phyloP scores from a whole-genome alignment of 2,113 vertebrate genomes.

The Bos indicus region DNA sequence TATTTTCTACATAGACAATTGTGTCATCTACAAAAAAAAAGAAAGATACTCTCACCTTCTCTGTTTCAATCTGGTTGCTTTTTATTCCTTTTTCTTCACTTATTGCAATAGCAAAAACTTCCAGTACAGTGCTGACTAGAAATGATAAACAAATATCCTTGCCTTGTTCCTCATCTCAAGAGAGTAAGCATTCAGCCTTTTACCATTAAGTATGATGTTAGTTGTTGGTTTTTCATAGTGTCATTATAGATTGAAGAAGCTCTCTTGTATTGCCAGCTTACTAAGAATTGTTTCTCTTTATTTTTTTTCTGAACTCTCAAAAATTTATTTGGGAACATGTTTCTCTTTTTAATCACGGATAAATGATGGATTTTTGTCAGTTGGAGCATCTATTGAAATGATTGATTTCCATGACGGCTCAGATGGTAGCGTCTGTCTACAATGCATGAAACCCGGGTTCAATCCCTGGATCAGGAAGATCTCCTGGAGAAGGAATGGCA shows the following conservation, averaged over 20 bases:
- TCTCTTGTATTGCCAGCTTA: background rate
- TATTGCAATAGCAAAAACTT: background rate
- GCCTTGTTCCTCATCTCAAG: background rate
- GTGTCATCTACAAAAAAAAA: background rate
- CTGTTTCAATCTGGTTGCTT: background rate
- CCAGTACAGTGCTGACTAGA: background rate
- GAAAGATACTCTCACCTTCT: background rate
- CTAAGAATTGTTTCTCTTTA: background rate
- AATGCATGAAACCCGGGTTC: fast-evolving
- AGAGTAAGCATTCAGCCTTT: background rate
- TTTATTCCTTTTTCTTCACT: background rate
- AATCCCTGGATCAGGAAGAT: background rate
- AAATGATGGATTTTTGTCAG: background rate
- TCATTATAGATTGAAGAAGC: background rate
- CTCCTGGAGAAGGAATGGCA: background rate
- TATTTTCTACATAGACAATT: background rate
- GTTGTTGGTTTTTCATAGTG: background rate
- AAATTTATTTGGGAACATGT: background rate
- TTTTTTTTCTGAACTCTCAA: background rate
- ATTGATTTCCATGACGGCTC: background rate
- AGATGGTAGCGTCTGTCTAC: background rate
- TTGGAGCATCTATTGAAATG: background rate
- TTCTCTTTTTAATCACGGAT: background rate
- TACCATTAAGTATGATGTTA: background rate
- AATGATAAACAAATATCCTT: background rate